Evolutionary conservation across 2,113 vertebrate species (phyloP).

Genomic region (Chrysemys picta): DNA sequence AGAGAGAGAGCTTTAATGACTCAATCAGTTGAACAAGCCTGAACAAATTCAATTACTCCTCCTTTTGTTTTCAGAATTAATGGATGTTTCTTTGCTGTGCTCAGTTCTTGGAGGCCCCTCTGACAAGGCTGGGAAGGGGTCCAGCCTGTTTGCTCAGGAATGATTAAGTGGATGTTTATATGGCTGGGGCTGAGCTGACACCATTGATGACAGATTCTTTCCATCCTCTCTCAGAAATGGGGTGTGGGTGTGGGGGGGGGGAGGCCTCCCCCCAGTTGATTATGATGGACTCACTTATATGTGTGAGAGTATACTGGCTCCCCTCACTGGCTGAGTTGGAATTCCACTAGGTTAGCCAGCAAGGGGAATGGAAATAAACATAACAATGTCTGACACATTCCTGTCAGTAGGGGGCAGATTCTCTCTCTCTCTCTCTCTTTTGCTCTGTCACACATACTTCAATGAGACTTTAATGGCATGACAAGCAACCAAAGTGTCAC

Average conservation of each 20-base stretch:
- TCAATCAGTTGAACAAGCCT: conserved; percentile 45
- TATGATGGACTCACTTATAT: neutral
- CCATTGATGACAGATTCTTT: neutral
- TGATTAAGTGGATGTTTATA: neutral
- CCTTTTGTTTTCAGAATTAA: conserved; percentile 66
- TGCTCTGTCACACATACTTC: neutral
- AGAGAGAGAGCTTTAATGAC: conserved; percentile 36
- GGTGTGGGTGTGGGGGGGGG: too few species aligned
- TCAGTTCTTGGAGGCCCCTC: conserved; percentile 8
- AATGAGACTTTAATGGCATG: neutral
- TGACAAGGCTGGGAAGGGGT: conserved; percentile 26
- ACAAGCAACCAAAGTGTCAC: neutral
- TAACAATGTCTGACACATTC: neutral
- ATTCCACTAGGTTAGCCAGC: neutral
- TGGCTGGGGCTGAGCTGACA: neutral
- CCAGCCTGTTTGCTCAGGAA: neutral
- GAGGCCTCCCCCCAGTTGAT: neutral
- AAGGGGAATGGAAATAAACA: neutral
- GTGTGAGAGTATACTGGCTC: neutral
- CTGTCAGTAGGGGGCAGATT: neutral
- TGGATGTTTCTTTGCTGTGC: conserved; percentile 17
- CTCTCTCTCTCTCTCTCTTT: neutral
- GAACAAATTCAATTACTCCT: conserved; percentile 72
- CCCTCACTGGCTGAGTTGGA: neutral
- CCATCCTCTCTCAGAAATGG: neutral